A percentile compares a stretch with the other conserved stretches of the same genome.
These are phyloP conservation scores for Solenopsis invicta DNA, from an alignment of 1,140 invertebrate genomes.

Conservation along the genomic window DNA sequence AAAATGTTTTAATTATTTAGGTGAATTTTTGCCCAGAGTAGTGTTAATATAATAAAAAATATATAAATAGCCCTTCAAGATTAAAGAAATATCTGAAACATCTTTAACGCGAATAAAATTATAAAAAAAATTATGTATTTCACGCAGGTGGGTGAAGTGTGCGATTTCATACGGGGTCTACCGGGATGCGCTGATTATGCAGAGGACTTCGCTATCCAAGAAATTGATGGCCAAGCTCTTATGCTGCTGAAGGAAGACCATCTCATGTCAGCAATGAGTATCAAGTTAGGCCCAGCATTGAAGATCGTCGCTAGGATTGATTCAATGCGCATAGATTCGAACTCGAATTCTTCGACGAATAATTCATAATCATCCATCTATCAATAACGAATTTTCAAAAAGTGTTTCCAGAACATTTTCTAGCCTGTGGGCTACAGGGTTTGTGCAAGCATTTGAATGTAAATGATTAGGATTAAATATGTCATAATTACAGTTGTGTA, in stretches of 20 bases:
- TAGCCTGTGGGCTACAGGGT: constrained; percentile 78
- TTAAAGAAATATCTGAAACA: neutral
- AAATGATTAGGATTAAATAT: constrained; percentile 46
- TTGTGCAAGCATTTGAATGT: constrained; percentile 78
- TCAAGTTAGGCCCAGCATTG: constrained; percentile 97
- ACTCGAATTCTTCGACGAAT: constrained; percentile 80
- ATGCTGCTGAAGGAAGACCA: constrained; percentile 98
- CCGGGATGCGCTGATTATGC: constrained; percentile 96
- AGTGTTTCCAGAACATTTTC: constrained; percentile 51
- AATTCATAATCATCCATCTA: constrained; percentile 75
- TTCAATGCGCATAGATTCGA: constrained; percentile 90
- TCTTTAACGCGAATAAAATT: neutral
- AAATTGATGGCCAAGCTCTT: constrained; percentile 98
- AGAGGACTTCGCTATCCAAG: constrained; percentile 97
- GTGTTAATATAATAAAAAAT: too few relatives aligned
- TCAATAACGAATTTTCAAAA: neutral
- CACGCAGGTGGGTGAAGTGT: constrained; percentile 90
- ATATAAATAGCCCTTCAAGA: too few relatives aligned
- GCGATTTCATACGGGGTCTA: constrained; percentile 95
- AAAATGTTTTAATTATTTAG: too few relatives aligned
- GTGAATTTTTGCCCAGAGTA: too few relatives aligned
- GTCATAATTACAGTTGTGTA: constrained; percentile 9
- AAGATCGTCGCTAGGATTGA: constrained; percentile 97
- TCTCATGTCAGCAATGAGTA: constrained; percentile 97
- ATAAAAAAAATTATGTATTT: constrained; percentile 39